A percentile compares a stretch with the other conserved stretches of the same genome.
phyloP scores from a whole-genome alignment of 2,113 vertebrate species.

The Percina caprodes region DNA sequence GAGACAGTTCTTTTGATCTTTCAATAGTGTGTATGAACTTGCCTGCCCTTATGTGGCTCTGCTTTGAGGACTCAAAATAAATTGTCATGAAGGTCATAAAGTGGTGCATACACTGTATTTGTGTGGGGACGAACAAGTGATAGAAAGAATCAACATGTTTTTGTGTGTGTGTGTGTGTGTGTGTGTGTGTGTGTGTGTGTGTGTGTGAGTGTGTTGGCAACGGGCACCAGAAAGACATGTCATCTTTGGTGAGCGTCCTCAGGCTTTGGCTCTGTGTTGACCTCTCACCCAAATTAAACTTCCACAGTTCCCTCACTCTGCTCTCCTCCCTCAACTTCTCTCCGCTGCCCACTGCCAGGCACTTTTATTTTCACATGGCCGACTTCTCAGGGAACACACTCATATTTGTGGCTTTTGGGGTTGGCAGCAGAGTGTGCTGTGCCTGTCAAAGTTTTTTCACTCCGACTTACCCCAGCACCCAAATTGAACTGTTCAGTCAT shows the following conservation, averaged over 20 bases:
- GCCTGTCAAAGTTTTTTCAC: constrained; percentile 76
- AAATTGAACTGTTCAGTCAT: constrained; percentile 79
- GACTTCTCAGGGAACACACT: constrained; percentile 83
- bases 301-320: constrained; percentile 67
- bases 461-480: constrained; percentile 74
- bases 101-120: constrained; percentile 20
- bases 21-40: constrained; percentile 8
- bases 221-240: constrained; percentile 62
- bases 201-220: constrained; percentile 34
- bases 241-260: constrained; percentile 46
- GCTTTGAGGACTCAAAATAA: constrained; percentile 2
- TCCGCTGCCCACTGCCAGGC: constrained; percentile 74
- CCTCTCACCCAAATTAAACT: constrained; percentile 84
- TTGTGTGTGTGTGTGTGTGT: constrained; percentile 5
- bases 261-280: constrained; percentile 72
- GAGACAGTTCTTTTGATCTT: constrained; percentile 39
- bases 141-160: constrained; percentile 18
- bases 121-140: not conserved
- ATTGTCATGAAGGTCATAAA: not conserved
- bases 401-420: constrained; percentile 84
- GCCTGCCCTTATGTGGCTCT: constrained; percentile 13
- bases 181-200: too few species aligned
- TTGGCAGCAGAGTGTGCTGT: constrained; percentile 79
- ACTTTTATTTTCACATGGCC: constrained; percentile 83
- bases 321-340: constrained; percentile 66